Conservation (phyloP, 35 echinoderm and acorn worm species). For the Ophiothrix spiculata region DNA sequence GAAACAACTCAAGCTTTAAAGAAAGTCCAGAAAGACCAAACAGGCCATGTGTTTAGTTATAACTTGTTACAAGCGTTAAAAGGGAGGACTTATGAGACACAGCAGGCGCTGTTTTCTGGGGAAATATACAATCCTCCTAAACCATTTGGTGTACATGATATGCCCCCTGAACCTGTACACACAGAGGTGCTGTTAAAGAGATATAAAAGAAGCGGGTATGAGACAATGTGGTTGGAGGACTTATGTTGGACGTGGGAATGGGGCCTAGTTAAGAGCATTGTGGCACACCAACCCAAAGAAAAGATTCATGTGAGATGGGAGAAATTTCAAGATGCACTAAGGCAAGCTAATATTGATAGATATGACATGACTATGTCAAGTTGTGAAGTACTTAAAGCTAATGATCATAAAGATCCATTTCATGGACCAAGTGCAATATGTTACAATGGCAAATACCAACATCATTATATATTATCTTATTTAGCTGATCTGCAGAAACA, state of each 20-base stretch:
- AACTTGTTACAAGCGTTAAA: conserved; percentile 85
- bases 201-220: conserved; percentile 64
- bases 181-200: conserved; percentile 20
- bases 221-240: conserved; percentile 70
- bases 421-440: conserved; percentile 64
- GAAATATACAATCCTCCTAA: conserved; percentile 37
- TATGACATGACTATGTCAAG: conserved; percentile 54
- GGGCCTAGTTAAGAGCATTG: conserved; percentile 70
- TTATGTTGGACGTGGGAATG: conserved; percentile 82
- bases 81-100: conserved; percentile 75
- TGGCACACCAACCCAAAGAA: conserved; percentile 27
- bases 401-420: conserved; percentile 67
- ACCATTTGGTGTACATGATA: conserved; percentile 42
- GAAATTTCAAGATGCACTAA: conserved; percentile 34
- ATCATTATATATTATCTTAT: conserved; percentile 68
- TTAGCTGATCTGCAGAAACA: conserved; percentile 44
- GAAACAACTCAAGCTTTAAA: conserved; percentile 45
- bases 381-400: conserved; percentile 74
- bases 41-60: conserved; percentile 59
- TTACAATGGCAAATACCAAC: conserved; percentile 74
- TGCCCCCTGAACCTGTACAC: conserved; percentile 34
- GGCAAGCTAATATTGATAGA: conserved; percentile 46
- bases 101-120: conserved; percentile 64
- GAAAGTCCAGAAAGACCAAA: conserved; percentile 23
- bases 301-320: conserved; percentile 58